These are phyloP conservation scores for Apis cerana DNA, from an alignment of 1,140 invertebrate species.

Conservation along the genomic window DNA sequence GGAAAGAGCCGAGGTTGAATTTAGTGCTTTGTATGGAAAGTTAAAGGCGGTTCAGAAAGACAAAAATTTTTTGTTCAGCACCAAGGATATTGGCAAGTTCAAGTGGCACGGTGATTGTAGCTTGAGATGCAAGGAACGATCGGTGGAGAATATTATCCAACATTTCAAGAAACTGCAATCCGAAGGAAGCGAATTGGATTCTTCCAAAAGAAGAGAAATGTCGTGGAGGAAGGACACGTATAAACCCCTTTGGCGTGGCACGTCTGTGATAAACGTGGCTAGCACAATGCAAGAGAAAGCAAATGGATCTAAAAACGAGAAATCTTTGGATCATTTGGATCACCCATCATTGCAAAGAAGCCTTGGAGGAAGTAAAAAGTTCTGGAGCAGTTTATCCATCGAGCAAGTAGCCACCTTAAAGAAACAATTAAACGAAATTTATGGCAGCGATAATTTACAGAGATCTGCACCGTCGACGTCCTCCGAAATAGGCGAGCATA, in stretches of 20 bases:
- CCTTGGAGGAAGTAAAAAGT: constrained; percentile 86
- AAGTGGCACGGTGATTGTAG: constrained; percentile 90
- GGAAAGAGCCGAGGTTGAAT: constrained; percentile 91
- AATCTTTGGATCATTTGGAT: constrained; percentile 42
- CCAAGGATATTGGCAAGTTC: constrained; percentile 86
- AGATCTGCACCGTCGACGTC: constrained; percentile 37
- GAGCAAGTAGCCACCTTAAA: constrained; percentile 92
- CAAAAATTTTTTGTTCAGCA: constrained; percentile 91
- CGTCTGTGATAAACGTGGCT: constrained; percentile 89
- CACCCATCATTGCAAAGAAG: constrained; percentile 77
- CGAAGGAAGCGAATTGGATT: constrained; percentile 80
- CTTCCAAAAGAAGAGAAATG: constrained; percentile 77
- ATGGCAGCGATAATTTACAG: constrained; percentile 83
- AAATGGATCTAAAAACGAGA: constrained; percentile 64
- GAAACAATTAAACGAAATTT: constrained; percentile 91
- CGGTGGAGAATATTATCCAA: constrained; percentile 91
- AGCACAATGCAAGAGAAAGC: constrained; percentile 84
- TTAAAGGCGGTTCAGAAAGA: constrained; percentile 90
- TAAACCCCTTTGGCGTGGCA: constrained; percentile 91
- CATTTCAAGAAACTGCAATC: constrained; percentile 84
- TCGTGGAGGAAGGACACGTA: constrained; percentile 85
- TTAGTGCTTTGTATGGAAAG: constrained; percentile 89
- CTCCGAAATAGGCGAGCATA: background rate
- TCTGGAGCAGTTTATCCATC: constrained; percentile 92
- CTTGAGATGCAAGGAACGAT: constrained; percentile 91